phyloP scores from a whole-genome alignment of 2,888 invertebrate species.

The Philereme vetulata region DNA sequence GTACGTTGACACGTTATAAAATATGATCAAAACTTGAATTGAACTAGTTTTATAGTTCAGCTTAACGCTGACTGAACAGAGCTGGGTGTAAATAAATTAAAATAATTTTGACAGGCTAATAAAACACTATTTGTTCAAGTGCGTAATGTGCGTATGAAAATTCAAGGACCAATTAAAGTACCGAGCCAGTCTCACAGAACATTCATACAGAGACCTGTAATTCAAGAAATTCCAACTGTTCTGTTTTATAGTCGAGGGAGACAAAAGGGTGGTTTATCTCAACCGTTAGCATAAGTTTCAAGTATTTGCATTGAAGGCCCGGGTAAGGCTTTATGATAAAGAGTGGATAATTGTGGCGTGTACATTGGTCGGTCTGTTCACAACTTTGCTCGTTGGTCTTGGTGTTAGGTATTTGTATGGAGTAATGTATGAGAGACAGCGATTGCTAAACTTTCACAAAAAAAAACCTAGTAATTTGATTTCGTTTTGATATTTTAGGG shows the following conservation, averaged over 20 bases:
- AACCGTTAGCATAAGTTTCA: slow-evolving; percentile 45
- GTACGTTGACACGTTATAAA: too few relatives aligned
- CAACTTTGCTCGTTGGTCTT: slow-evolving; percentile 55
- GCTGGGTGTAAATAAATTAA: too few relatives aligned
- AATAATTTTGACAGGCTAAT: too few relatives aligned
- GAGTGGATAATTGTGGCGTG: slow-evolving; percentile 63
- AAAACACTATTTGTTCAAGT: not conserved
- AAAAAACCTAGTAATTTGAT: too few relatives aligned
- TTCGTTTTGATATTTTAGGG: too few relatives aligned
- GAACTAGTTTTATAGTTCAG: too few relatives aligned
- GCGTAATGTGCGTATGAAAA: slow-evolving; percentile 12
- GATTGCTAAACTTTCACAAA: not conserved
- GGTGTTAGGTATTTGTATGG: slow-evolving; percentile 26
- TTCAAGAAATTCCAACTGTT: slow-evolving; percentile 40
- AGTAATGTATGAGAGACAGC: slow-evolving; percentile 13
- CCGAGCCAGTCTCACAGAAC: slow-evolving; percentile 27
- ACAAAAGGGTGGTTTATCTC: slow-evolving; percentile 50
- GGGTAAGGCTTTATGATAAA: slow-evolving; percentile 54
- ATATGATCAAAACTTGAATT: too few relatives aligned
- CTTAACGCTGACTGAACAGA: too few relatives aligned
- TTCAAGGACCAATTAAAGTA: slow-evolving; percentile 11
- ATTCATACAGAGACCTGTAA: slow-evolving; percentile 36
- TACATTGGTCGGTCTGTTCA: slow-evolving; percentile 43
- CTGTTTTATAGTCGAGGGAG: slow-evolving; percentile 42
- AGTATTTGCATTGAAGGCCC: slow-evolving; percentile 66